Percentiles rank a stretch among this genome's conserved stretches.
Conservation (phyloP, 2,113 vertebrate species). For the Orientallactaga bullata region DNA sequence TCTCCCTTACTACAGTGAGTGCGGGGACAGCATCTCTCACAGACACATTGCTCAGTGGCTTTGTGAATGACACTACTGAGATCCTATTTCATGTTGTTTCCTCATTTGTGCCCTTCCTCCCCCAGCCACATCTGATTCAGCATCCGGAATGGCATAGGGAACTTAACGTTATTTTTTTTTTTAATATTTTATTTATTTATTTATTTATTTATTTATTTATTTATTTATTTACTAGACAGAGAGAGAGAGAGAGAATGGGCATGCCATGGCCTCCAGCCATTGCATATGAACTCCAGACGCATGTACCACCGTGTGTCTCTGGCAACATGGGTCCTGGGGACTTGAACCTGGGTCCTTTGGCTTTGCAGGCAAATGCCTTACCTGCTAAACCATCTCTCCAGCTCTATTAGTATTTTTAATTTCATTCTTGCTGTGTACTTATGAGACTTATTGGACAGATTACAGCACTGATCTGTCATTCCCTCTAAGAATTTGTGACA, state of each 20-base stretch:
- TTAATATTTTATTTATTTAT: no score
- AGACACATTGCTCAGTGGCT: not conserved
- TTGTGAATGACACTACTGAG: conserved; percentile 64
- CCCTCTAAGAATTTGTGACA: conserved; percentile 54
- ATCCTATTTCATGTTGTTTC: not conserved
- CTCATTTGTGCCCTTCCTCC: not conserved
- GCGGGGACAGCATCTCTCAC: conserved; percentile 47
- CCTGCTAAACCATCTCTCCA: no score
- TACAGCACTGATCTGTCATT: conserved; percentile 25
- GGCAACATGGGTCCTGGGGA: no score
- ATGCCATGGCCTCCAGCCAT: no score
- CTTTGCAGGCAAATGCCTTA: no score
- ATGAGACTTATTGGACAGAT: conserved; percentile 20
- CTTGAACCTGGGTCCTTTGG: no score
- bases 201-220: no score
- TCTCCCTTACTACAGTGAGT: not conserved
- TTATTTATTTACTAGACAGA: no score
- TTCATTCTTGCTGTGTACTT: conserved; percentile 8
- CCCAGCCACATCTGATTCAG: not conserved
- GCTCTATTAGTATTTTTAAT: no score
- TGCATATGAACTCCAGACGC: no score
- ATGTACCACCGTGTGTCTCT: no score
- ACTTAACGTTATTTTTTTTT: not conserved
- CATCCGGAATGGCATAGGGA: not conserved
- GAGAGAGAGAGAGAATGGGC: no score